A percentile compares a stretch with the other conserved stretches of the same genome.
Conservation (phyloP, 1,140 invertebrate species). For the Pantala flavescens region DNA sequence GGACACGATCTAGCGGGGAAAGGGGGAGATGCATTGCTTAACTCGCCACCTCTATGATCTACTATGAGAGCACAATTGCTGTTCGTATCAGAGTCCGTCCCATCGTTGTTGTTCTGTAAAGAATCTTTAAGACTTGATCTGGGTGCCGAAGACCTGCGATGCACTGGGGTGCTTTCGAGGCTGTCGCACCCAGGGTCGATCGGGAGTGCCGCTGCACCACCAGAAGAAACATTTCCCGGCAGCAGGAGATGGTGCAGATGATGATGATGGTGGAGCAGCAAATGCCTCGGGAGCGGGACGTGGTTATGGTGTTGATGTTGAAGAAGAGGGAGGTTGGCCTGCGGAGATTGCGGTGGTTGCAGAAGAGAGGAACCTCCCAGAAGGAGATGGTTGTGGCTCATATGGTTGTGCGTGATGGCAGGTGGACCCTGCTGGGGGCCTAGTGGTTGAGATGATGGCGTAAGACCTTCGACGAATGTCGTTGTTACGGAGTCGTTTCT, state of each 20-base stretch:
- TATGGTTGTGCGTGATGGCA: constrained; percentile 21
- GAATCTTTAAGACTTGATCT: constrained; percentile 37
- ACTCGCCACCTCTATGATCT: constrained; percentile 31
- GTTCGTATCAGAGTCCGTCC: constrained; percentile 52
- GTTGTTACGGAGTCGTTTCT: background rate
- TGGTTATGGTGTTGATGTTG: constrained; percentile 20
- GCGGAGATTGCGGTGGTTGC: background rate
- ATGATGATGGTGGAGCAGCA: constrained; percentile 35
- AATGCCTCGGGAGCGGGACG: constrained; percentile 29
- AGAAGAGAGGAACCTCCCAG: background rate
- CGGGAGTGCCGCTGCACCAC: background rate
- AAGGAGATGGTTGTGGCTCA: background rate
- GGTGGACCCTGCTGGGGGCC: constrained; percentile 29
- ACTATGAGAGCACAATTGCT: constrained; percentile 49
- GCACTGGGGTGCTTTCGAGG: constrained; percentile 30
- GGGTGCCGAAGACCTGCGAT: constrained; percentile 30
- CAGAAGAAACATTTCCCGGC: background rate
- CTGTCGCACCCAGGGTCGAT: constrained; percentile 27
- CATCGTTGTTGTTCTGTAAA: constrained; percentile 38
- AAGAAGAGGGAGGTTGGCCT: background rate
- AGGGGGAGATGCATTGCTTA: constrained; percentile 24
- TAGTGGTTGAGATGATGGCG: constrained; percentile 6
- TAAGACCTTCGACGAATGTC: constrained; percentile 11
- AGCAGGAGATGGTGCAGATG: background rate
- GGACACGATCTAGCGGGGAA: constrained; percentile 28